Conservation (phyloP, 2,888 invertebrate species). For the Hypsopygia costalis region DNA sequence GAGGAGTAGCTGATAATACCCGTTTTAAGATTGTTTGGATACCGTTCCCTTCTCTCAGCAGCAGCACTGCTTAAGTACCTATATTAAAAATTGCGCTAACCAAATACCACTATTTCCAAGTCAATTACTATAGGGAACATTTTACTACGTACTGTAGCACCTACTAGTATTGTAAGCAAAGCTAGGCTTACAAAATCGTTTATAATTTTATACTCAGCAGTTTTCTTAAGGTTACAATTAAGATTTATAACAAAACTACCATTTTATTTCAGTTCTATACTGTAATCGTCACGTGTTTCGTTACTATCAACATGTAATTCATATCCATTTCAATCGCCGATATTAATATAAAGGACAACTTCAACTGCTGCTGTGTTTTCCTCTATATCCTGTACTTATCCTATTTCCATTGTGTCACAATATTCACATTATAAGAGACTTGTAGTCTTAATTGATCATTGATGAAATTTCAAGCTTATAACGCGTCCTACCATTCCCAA, state of each 20-base stretch:
- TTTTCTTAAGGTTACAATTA: slow-evolving; percentile 70
- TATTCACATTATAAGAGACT: slow-evolving; percentile 21
- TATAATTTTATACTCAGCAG: slow-evolving; percentile 78
- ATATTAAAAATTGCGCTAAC: slow-evolving; percentile 42
- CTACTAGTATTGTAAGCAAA: slow-evolving; percentile 72
- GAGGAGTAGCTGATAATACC: slow-evolving; percentile 48
- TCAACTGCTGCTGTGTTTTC: slow-evolving; percentile 41
- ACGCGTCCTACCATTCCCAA: slow-evolving; percentile 48
- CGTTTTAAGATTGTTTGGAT: slow-evolving; percentile 46
- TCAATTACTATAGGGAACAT: slow-evolving; percentile 93
- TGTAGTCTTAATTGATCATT: slow-evolving; percentile 58
- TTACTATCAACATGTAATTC: slow-evolving; percentile 15
- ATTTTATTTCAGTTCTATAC: slow-evolving; percentile 26
- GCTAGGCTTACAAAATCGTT: slow-evolving; percentile 73
- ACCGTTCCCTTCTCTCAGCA: slow-evolving; percentile 41
- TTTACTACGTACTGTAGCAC: slow-evolving; percentile 80
- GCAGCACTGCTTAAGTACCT: slow-evolving; percentile 42
- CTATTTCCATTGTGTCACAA: slow-evolving; percentile 7
- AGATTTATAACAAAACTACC: slow-evolving; percentile 35
- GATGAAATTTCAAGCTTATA: slow-evolving; percentile 74
- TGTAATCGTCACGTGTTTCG: slow-evolving; percentile 20
- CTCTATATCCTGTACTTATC: slow-evolving; percentile 11
- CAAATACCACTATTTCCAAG: slow-evolving; percentile 85
- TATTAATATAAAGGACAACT: slow-evolving; percentile 14
- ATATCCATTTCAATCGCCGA: slow-evolving; percentile 24